Evolutionary conservation across 2,113 vertebrate species (phyloP), one percentile per base, ranked within the genome.

Genomic region (Eulacestoma nigropectus): DNA sequence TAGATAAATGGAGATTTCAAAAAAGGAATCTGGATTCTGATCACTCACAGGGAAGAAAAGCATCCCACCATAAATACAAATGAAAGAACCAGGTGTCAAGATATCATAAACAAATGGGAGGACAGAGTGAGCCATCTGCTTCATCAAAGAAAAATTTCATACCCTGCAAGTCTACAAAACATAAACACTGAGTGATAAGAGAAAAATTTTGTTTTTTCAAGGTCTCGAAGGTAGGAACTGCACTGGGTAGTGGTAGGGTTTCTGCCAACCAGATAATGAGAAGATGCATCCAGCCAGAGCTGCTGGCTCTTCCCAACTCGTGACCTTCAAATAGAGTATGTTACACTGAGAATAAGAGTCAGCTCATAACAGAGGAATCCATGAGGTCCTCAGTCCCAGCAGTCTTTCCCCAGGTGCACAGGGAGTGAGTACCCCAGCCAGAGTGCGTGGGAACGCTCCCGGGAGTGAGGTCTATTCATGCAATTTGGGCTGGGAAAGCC

Each of bases 71-170:
- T 92, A 92, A 90, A 80, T 63, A 86, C 37, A 69, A 93, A 92
- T 74, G 25, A 84, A 95, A 95, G 64, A 94, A 86, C 35, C 55
- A 81, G 47, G 89, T 93, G 91, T 92, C 83, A 93, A 95, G 93
- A 89, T 92, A 81, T 16, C 74, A 86, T 69, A 94, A 93, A 92
- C 76, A 89, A 84, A 89, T 18, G 64, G 68, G 89, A 93, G 63
- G 60, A 92, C 46, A 59, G 68, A 77, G 63, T 52, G 63, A 93
- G 79, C 92, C 94, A 93, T 93, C 93, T 96, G 92, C 72, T 86
- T 84, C 90, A 90, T 94, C 88, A 94, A 95, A 97, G 85, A 77
- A 83, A 90, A 70, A 50, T 6, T 62, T 90, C 55, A 70, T 90
- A 88, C 30, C 25, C 83, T 70, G 27, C 27, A 90, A 95, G 73